Evolutionary conservation across 2,888 invertebrate species (phyloP).

Genomic region (Clitarchus hookeri): DNA sequence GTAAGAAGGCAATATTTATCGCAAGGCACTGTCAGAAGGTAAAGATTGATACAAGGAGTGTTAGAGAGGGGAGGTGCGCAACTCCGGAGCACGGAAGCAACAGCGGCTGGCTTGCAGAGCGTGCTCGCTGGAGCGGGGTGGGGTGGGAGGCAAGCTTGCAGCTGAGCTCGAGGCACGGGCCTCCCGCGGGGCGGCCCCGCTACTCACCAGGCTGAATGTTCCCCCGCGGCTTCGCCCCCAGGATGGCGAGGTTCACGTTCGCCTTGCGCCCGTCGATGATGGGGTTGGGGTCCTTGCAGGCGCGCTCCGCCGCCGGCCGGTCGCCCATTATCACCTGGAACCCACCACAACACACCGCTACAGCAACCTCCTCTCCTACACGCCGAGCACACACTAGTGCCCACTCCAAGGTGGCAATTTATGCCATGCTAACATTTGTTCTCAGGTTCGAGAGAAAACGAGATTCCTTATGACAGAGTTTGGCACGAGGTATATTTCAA

Average conservation of each 20-base stretch:
- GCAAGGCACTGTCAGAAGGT: too few relatives aligned
- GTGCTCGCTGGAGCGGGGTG: too few relatives aligned
- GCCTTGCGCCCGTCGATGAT: constrained; percentile 98
- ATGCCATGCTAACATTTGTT: neutral
- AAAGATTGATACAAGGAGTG: too few relatives aligned
- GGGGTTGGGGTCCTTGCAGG: constrained; percentile 97
- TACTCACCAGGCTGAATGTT: constrained; percentile 78
- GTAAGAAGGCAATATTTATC: too few relatives aligned
- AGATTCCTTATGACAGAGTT: too few relatives aligned
- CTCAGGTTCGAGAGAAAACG: too few relatives aligned
- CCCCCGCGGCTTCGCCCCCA: constrained; percentile 95
- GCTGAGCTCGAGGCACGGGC: too few relatives aligned
- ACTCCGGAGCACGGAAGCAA: too few relatives aligned
- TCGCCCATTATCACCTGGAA: constrained; percentile 97
- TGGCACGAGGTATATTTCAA: too few relatives aligned
- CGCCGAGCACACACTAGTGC: neutral
- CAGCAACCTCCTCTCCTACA: constrained; percentile 24
- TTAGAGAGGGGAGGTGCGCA: too few relatives aligned
- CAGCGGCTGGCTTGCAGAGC: too few relatives aligned
- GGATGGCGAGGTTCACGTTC: constrained; percentile 95
- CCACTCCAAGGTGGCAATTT: neutral
- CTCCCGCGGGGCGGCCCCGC: neutral
- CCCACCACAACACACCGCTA: constrained; percentile 32
- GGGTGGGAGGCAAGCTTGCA: too few relatives aligned
- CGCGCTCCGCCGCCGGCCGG: constrained; percentile 89